phyloP scores from a whole-genome alignment of 2,888 invertebrate genomes.

The Drosophila fulvimacula region DNA sequence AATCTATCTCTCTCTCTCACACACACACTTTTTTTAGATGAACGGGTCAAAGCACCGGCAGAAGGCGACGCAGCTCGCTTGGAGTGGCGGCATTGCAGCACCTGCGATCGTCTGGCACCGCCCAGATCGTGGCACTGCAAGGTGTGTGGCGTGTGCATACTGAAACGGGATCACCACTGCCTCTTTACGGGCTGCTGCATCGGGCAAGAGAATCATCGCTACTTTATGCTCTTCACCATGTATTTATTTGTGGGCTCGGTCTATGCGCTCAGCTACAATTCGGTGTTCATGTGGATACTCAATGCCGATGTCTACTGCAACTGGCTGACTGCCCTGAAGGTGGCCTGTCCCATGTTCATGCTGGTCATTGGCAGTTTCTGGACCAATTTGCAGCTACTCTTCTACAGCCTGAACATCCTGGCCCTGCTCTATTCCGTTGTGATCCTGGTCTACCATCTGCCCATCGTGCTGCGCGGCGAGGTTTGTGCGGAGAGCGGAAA shows the following conservation, averaged over 20 bases:
- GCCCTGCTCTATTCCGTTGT: conserved; percentile 89
- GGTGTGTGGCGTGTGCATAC: conserved; percentile 92
- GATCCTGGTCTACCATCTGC: conserved; percentile 89
- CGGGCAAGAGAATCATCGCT: conserved; percentile 94
- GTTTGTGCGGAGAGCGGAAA: conserved; percentile 86
- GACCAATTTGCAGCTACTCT: conserved; percentile 88
- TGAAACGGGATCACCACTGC: conserved; percentile 94
- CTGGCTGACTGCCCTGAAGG: conserved; percentile 87
- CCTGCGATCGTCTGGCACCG: conserved; percentile 90
- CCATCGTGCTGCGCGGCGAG: conserved; percentile 89
- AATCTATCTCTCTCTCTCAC: not conserved
- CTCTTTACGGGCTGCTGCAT: conserved; percentile 95
- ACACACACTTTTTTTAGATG: not conserved
- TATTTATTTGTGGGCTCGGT: conserved; percentile 90
- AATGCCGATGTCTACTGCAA: conserved; percentile 75
- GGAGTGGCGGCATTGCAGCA: conserved; percentile 90
- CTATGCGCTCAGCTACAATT: conserved; percentile 90
- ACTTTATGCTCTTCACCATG: conserved; percentile 91
- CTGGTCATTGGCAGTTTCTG: conserved; percentile 88
- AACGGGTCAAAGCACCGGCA: conserved; percentile 16
- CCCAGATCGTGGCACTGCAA: conserved; percentile 96
- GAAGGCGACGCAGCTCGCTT: conserved; percentile 11
- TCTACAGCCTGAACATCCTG: conserved; percentile 90
- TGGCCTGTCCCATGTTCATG: conserved; percentile 90
- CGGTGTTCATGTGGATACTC: conserved; percentile 87